Percentiles rank a stretch among this genome's conserved stretches.
Evolutionary conservation across 1,140 invertebrate species (phyloP).

Genomic region (silkworm (Bombyx mori)): DNA sequence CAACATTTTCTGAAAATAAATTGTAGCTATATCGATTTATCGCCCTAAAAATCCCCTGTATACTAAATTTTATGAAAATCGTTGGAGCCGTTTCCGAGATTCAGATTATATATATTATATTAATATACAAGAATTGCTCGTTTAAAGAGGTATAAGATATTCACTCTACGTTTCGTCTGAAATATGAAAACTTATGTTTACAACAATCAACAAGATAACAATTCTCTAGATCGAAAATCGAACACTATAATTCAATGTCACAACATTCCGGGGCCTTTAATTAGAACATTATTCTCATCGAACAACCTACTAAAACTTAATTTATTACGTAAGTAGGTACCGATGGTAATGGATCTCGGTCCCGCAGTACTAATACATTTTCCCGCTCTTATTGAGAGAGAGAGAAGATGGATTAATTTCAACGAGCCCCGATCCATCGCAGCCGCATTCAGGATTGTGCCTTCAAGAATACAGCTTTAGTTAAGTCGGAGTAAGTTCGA

Average conservation of each 20-base stretch:
- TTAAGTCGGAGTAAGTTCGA: conserved; percentile 44
- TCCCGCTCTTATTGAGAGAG: conserved; percentile 41
- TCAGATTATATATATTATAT: too few species aligned
- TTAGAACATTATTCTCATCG: conserved; percentile 1
- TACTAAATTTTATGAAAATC: too few species aligned
- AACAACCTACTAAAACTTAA: conserved; percentile 5
- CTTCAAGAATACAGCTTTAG: conserved; percentile 51
- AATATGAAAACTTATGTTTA: too few species aligned
- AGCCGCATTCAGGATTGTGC: conserved; percentile 42
- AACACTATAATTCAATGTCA: neutral
- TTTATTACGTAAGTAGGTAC: conserved; percentile 5
- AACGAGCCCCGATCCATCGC: conserved; percentile 51
- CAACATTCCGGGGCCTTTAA: neutral
- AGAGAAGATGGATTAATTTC: conserved; percentile 59
- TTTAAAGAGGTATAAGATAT: too few species aligned
- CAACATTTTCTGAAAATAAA: too few species aligned
- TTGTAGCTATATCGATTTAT: too few species aligned
- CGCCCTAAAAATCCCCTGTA: too few species aligned
- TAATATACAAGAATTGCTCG: too few species aligned
- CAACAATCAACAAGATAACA: conserved; percentile 27
- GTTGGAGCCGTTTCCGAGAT: too few species aligned
- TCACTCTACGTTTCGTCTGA: too few species aligned
- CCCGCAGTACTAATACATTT: conserved; percentile 47
- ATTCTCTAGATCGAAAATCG: conserved; percentile 30
- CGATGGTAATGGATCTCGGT: conserved; percentile 1